Conservation (phyloP, 1,140 invertebrate species). For the Paralvinella palmiformis region DNA sequence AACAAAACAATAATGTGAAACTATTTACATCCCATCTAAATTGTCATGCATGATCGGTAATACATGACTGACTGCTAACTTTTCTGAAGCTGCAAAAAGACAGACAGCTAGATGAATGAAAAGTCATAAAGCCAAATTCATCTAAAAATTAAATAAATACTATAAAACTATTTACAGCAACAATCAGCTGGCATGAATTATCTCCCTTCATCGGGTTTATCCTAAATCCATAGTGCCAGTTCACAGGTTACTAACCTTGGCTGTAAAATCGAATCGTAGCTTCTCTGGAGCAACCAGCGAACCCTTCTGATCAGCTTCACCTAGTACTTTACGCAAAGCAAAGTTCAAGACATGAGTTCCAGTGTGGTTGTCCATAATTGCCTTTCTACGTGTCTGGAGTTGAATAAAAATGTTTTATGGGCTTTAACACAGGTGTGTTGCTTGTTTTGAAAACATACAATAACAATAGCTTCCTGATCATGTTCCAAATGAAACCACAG, state of each 20-base stretch:
- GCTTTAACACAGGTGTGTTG: neutral
- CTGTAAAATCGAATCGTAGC: slow-evolving; percentile 80
- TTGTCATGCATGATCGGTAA: too few species aligned
- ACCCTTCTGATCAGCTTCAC: slow-evolving; percentile 91
- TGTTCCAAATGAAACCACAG: neutral
- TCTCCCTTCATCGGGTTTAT: too few species aligned
- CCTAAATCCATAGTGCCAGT: too few species aligned
- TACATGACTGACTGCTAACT: too few species aligned
- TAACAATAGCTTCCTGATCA: neutral
- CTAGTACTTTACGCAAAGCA: slow-evolving; percentile 81
- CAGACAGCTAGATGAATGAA: too few species aligned
- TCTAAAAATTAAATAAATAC: too few species aligned
- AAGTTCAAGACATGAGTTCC: slow-evolving; percentile 97
- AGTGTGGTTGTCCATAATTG: slow-evolving; percentile 97
- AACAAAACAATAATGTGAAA: too few species aligned
- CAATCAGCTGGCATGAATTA: too few species aligned
- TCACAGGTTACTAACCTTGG: slow-evolving; percentile 7
- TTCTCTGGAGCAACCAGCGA: slow-evolving; percentile 97
- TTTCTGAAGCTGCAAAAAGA: too few species aligned
- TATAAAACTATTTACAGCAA: too few species aligned
- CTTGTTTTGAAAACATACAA: neutral
- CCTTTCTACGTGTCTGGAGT: slow-evolving; percentile 33
- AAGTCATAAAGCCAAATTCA: too few species aligned
- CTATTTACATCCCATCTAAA: too few species aligned
- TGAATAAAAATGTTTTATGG: neutral